Base-by-base conservation (phyloP, 2,888 invertebrate genomes). In the Apotomis turbidana region DNA sequence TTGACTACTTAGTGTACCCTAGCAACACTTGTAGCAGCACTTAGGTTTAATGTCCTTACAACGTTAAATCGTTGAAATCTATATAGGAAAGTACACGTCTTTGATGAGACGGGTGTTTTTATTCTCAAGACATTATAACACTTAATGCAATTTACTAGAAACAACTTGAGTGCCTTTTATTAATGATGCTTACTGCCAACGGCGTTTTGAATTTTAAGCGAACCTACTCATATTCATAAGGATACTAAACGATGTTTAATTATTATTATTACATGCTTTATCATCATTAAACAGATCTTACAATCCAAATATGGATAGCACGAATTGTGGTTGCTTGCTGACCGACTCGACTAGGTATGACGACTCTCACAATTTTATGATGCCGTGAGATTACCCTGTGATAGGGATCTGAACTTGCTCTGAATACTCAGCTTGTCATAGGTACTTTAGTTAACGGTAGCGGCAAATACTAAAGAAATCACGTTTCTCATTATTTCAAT, bases 391-490 rank as follows among this genome's bases (percentile, higher is more conserved):
- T 54, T 60, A 61, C 36, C 10, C 52, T 44, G 46, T 5, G 54
- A 61, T 69, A 10, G 60, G 10, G 41, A 69, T 61, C 36, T 66
- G 27, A 12, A 49, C 9, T 51, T 41, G 13, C 6, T 59, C 54
- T 54, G 27, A 10, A 12, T 27, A 55, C 55, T 27, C 4, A 10
- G 27, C 36, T 8, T 55, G 55, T 36, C 55, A 55, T 55, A 27
- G 27, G 27, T 27, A 27, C 36, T 10, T 55, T 27, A 36, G 27
- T 55, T 55, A 55, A 27, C 49, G 2, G 36, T 61, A 61, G 51
- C 49, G 52, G 52, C 15, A 13, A 54, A 52, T 12, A 63, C 12
- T 49, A 49, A 49, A 49, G 41, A 6, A 10, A 49, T 9, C 49
- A 49, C 6, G 49, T 10, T 10, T 49, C 6, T 49, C 49, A 9